Evolutionary conservation across 2,113 vertebrate species (phyloP).

Genomic region (Sebastes schlegelii): DNA sequence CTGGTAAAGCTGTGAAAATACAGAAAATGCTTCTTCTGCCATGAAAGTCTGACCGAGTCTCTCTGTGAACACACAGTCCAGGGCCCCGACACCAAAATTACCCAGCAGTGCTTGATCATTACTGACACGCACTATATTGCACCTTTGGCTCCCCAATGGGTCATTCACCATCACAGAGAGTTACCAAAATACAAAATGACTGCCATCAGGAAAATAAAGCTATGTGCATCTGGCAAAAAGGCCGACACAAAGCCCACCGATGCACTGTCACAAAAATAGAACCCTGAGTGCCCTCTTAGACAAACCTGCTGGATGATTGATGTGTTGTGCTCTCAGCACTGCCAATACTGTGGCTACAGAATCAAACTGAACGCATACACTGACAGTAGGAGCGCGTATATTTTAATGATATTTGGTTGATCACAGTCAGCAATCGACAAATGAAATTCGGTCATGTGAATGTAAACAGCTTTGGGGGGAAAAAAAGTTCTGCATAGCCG

Average conservation of each 20-base stretch:
- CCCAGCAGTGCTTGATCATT: constrained; percentile 22
- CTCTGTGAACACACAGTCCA: background rate
- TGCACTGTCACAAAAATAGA: constrained; percentile 14
- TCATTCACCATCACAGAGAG: constrained; percentile 22
- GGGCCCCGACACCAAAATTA: background rate
- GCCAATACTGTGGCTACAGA: background rate
- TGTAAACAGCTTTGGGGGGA: no score
- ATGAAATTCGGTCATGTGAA: background rate
- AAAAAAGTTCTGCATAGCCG: no score
- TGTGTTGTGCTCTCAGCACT: background rate
- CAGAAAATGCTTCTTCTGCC: constrained; percentile 13
- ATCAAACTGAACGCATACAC: background rate
- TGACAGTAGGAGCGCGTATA: background rate
- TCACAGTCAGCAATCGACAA: background rate
- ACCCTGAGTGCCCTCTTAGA: background rate
- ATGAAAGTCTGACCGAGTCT: background rate
- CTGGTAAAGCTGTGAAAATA: constrained; percentile 3
- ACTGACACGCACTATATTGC: constrained; percentile 18
- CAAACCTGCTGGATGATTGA: background rate
- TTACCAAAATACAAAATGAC: constrained; percentile 39
- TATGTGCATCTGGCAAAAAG: background rate
- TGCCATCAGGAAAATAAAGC: constrained; percentile 37
- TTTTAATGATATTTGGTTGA: background rate
- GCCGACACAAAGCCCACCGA: background rate
- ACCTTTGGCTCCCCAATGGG: constrained; percentile 26